Evolutionary conservation across 92 coral and sea anemone species (phyloP).

Genomic region (Heteractis magnifica): DNA sequence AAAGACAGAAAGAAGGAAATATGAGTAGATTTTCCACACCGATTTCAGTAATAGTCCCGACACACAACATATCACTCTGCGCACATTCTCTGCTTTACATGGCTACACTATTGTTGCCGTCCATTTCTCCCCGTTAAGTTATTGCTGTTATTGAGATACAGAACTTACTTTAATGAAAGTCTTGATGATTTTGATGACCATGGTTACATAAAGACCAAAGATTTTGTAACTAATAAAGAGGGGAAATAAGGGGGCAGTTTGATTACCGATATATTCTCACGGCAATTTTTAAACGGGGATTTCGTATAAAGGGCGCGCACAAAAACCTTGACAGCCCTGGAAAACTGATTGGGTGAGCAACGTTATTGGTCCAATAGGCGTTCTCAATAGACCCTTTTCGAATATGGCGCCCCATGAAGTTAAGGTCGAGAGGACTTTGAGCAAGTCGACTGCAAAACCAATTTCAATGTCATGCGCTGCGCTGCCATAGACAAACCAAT

Average conservation of each 20-base stretch:
- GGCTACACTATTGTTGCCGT: neutral
- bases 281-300: no score
- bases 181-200: constrained; percentile 49
- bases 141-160: neutral
- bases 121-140: neutral
- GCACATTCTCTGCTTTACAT: neutral
- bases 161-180: constrained; percentile 45
- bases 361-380: no score
- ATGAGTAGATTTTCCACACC: neutral
- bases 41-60: neutral
- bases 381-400: no score
- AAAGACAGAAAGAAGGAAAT: neutral
- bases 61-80: neutral
- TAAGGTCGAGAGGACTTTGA: no score
- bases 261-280: no score
- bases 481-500: no score
- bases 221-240: constrained; percentile 34
- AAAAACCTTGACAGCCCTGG: no score
- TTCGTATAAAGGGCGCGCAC: no score
- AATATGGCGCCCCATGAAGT: no score
- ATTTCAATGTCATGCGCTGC: no score
- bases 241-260: neutral
- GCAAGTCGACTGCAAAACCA: no score
- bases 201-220: constrained; percentile 47
- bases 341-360: no score